Base-by-base conservation (phyloP, 1,140 invertebrate genomes). In the Drosophila pseudoananassae region DNA sequence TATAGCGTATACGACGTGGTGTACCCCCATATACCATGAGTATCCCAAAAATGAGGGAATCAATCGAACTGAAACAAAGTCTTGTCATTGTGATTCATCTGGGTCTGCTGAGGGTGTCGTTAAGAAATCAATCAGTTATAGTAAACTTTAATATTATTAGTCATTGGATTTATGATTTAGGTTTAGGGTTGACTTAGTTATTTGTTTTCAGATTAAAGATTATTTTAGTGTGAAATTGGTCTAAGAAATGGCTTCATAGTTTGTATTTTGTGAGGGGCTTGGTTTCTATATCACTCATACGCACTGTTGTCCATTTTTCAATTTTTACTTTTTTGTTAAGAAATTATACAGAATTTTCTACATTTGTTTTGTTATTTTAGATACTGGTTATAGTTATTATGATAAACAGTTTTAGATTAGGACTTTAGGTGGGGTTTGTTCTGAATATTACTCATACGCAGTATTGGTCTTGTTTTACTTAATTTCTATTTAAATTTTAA, bases 11-110 rank as follows among this genome's bases (percentile, higher is more conserved):
- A 58, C 54, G 17, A 38, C 59, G 14, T 58, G 65, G 15, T 65
- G 40, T 69, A 45, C 43, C 54, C 64, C 15, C 31, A 63, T 40
- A 31, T 25, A 63, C 10, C 4, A 36, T 31, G 9, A 10, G 38
- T 40, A 14, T 40, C n/a, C 38, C 38, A 6, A 9, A 33, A 36
- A 23, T 65, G 25, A 14, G 51, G 64, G 46, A 71, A 20, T 23
- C 25, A 9, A 27, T 33, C 23, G n/a, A 46, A 43, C 14, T 8
- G 14, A 36, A 12, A 36, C 33, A 36, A 36, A 36, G 33, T 10
- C 33, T 36, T 23, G 33, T 33, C 14, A 51, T 25, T n/a, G 38
- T 71, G 68, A 71, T 12, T 71, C 64, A 71, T n/a, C 50, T 17
- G 40, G 40, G 40, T 15, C 5, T 43, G 40, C 6, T 5, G n/a